Conservation (phyloP, 2,113 vertebrate species). For the Aphyosemion australe region DNA sequence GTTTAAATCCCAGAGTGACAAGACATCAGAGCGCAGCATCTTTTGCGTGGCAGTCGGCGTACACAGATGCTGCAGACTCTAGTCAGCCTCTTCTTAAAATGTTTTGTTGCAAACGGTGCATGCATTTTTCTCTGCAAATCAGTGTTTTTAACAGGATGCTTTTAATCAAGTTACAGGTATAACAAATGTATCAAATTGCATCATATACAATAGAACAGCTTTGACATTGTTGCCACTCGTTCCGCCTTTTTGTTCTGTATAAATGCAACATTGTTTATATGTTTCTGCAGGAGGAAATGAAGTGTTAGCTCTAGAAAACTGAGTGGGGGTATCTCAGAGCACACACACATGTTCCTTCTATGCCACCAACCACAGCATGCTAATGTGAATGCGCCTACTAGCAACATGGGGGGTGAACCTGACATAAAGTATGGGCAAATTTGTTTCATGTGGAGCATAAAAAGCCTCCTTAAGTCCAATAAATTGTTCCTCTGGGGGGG, state of each 20-base stretch:
- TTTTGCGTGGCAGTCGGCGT: slow-evolving; percentile 15
- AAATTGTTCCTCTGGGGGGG: slow-evolving; percentile 56
- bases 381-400: slow-evolving; percentile 32
- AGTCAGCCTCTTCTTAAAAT: slow-evolving; percentile 7
- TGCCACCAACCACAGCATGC: slow-evolving; percentile 16
- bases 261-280: too few relatives aligned
- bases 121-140: background rate
- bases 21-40: slow-evolving; percentile 36
- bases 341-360: slow-evolving; percentile 16
- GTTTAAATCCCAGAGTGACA: slow-evolving; percentile 41
- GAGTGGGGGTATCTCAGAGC: too few relatives aligned
- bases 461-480: slow-evolving; percentile 59
- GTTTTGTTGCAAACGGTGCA: background rate
- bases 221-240: too few relatives aligned
- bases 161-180: too few relatives aligned
- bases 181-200: too few relatives aligned
- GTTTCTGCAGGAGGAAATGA: too few relatives aligned
- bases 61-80: background rate
- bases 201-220: too few relatives aligned
- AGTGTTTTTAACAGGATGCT: too few relatives aligned
- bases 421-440: slow-evolving; percentile 57
- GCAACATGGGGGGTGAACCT: slow-evolving; percentile 34
- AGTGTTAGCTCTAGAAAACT: too few relatives aligned
- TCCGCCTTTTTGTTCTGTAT: too few relatives aligned
- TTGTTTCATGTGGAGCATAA: slow-evolving; percentile 61